Evolutionary conservation across 2,888 invertebrate genomes (phyloP).

Genomic region (Drosophila cyrtoloma): DNA sequence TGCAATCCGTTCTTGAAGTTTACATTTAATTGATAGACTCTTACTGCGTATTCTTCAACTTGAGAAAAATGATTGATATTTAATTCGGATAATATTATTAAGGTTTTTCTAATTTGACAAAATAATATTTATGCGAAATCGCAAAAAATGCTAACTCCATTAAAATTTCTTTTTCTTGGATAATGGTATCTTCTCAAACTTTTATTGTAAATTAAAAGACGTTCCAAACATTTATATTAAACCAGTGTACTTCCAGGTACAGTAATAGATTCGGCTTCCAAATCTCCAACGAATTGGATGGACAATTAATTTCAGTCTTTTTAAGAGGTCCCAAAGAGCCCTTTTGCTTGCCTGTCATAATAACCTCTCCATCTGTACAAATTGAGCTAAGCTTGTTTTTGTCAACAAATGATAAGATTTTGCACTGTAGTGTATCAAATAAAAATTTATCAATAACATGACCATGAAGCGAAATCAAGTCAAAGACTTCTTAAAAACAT

Average conservation of each 20-base stretch:
- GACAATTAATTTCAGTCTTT: not conserved
- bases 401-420: no score
- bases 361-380: not conserved
- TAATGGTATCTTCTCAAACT: not conserved
- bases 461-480: not conserved
- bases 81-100: not conserved
- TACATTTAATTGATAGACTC: not conserved
- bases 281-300: not conserved
- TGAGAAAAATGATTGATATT: not conserved
- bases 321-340: no score
- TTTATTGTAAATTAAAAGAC: not conserved
- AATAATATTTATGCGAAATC: not conserved
- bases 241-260: not conserved
- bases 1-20: not conserved
- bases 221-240: not conserved
- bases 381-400: no score
- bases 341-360: no score
- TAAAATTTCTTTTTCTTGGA: not conserved
- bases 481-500: not conserved
- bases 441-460: no score
- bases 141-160: not conserved
- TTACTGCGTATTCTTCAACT: not conserved
- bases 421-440: not conserved
- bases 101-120: not conserved
- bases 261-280: not conserved